Evolutionary conservation across 1,140 invertebrate genomes (phyloP), one percentile per base, ranked within the genome.

Genomic region (Drosophila murphyi): DNA sequence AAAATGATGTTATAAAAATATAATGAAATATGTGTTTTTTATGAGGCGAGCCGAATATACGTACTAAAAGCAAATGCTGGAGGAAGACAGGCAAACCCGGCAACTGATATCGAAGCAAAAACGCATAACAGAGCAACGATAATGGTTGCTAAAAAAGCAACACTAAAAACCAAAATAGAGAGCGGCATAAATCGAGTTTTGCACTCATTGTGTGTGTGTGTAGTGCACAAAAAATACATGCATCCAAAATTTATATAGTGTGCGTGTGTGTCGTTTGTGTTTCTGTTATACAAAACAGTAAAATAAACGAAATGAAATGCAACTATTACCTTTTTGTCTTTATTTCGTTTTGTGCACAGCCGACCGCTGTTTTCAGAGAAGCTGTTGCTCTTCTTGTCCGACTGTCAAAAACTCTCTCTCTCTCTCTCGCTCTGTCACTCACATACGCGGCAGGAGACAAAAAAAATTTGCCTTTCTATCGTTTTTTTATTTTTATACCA

Each of bases 91-190:
- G 35, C n/a, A 64, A 5, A 51, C 6, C 43, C 10, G 10, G 37
- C 12, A 47, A 62, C 52, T 29, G 52, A 39, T 60, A 48, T 5
- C 67, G 62, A 72, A 77, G n/a, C 50, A 59, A 39, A 61, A 61
- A 7, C 48, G 70, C 61, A 86, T 70, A 73, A 70, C 70, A 86
- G 85, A 79, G 61, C 54, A 54, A 63, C 54, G 47, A 72, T 76
- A 62, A 74, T 54, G 59, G 50, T 47, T 20, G 20, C 20, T 20
- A 78, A 47, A 60, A 63, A 61, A 31, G 32, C 28, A 41, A 57
- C 37, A 63, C 54, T 78, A 72, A 73, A 78, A 82, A 82, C 64
- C 70, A 86, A 87, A 82, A 78, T 71, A 82, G 82, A 88, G 68
- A 72, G 80, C 48, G 64, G 6, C 64, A 32, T 1, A 20, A 39